Percentiles rank a stretch among this genome's conserved stretches.
phyloP scores from a whole-genome alignment of 1,140 invertebrate species.

The Drosophila auraria region DNA sequence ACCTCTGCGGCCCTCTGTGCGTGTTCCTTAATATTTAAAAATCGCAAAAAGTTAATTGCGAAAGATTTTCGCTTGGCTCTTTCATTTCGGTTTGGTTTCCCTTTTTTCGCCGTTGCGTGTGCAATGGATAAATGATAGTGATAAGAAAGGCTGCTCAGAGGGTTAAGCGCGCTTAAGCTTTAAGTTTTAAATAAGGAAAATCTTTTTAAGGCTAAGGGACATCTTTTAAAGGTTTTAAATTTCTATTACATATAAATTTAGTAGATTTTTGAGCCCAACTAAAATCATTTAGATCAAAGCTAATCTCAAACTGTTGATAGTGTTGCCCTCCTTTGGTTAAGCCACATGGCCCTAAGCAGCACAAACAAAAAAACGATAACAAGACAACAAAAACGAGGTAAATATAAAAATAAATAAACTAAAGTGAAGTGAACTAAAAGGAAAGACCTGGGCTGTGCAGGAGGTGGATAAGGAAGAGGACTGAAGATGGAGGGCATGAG shows the following conservation, averaged over 20 bases:
- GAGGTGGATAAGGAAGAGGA: neutral
- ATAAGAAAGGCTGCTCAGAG: constrained; percentile 42
- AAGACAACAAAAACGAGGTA: constrained; percentile 38
- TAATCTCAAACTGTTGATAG: constrained; percentile 21
- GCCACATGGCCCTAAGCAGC: constrained; percentile 9
- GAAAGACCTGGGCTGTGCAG: constrained; percentile 8
- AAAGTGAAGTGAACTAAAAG: constrained; percentile 41
- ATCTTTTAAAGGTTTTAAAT: neutral
- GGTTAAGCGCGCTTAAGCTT: neutral
- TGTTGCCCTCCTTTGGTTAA: neutral
- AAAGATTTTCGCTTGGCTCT: constrained; percentile 35
- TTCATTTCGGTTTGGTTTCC: constrained; percentile 33
- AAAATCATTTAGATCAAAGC: constrained; percentile 18
- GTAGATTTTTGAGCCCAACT: neutral
- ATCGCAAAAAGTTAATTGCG: constrained; percentile 76
- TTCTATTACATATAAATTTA: too few relatives aligned
- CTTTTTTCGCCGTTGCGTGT: constrained; percentile 59
- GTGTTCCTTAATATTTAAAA: constrained; percentile 82
- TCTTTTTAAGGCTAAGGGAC: neutral
- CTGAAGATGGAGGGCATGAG: neutral
- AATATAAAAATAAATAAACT: constrained; percentile 65
- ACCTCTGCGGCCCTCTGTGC: constrained; percentile 40
- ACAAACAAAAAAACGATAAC: constrained; percentile 37
- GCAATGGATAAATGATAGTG: constrained; percentile 51
- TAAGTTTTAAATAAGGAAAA: neutral